phyloP scores from a whole-genome alignment of 2,113 vertebrate species.

The Pygoscelis antarcticus region DNA sequence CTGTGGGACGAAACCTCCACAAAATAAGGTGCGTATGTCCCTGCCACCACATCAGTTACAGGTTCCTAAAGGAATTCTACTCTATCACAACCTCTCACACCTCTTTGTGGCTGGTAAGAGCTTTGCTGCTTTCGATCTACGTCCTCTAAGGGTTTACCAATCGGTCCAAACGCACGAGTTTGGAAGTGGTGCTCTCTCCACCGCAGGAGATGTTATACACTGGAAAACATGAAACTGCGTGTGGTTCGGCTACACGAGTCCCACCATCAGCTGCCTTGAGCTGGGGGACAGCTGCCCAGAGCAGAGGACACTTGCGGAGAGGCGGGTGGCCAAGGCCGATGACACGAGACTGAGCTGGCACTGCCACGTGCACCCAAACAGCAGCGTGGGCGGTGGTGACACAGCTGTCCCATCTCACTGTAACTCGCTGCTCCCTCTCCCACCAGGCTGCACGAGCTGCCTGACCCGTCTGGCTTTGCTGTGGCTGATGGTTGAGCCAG shows the following conservation, averaged over 20 bases:
- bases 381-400: accelerated
- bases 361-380: accelerated
- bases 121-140: not conserved
- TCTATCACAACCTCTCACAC: not conserved
- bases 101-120: not conserved
- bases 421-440: not conserved
- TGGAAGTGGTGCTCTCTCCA: not conserved
- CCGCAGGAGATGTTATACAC: accelerated
- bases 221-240: not conserved
- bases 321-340: not conserved
- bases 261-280: not conserved
- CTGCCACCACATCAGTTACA: not conserved
- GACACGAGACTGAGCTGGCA: not conserved
- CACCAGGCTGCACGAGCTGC: accelerated
- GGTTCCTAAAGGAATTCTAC: not conserved
- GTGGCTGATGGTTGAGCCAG: not conserved
- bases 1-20: not conserved
- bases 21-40: not conserved
- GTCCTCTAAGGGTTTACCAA: not conserved
- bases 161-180: accelerated
- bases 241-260: not conserved
- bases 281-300: not conserved
- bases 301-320: not conserved
- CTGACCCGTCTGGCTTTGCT: not conserved
- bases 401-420: not conserved